Evolutionary conservation across 1,140 invertebrate species (phyloP), one percentile per base, ranked within the genome.

Genomic region (Scaptomyza hsui): DNA sequence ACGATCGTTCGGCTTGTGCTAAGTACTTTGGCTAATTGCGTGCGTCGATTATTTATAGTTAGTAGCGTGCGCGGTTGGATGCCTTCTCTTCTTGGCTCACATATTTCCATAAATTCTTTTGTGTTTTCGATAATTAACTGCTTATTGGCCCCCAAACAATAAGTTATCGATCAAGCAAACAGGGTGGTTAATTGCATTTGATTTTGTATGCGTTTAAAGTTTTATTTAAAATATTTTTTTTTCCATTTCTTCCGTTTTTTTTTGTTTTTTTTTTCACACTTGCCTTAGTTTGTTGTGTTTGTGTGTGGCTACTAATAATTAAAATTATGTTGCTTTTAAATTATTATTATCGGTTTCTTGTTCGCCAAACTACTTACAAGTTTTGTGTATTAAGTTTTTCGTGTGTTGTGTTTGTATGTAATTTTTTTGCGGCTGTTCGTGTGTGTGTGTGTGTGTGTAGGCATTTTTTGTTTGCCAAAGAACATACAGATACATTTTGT

Each of bases 211-310:
- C 63, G 53, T 86, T 88, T 88, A 88, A 86, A 88, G 77, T 88
- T 86, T 86, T 86, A 86, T 86, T 86, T 86, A 88, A 86, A 86
- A 86, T 88, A 86, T 86, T 88, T 86, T 73, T 21, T 85, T 86
- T 68, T 48, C 72, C 26, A 44, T 74, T 63, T 63, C 42, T 57
- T 68, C 62, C 24, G n/a, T 64, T 39, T 55, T 9, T 65, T 52
- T 21, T 52, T 48, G 45, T 69, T 52, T 41, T 52, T n/a, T 47
- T 41, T 53, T 47, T 5, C 55, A 67, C 62, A 67, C 53, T 9
- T 52, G 26, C 53, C 12, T 19, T 53, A 41, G 26, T 45, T 59
- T 49, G 52, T 59, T 48, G 16, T 56, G 32, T 70, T 26, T 32
- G 19, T 61, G 32, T 65, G 61, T 49, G 52, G 52, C 61, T 57